Base-by-base conservation (phyloP, 2,888 invertebrate species). In the Caenorhabditis japonica region DNA sequence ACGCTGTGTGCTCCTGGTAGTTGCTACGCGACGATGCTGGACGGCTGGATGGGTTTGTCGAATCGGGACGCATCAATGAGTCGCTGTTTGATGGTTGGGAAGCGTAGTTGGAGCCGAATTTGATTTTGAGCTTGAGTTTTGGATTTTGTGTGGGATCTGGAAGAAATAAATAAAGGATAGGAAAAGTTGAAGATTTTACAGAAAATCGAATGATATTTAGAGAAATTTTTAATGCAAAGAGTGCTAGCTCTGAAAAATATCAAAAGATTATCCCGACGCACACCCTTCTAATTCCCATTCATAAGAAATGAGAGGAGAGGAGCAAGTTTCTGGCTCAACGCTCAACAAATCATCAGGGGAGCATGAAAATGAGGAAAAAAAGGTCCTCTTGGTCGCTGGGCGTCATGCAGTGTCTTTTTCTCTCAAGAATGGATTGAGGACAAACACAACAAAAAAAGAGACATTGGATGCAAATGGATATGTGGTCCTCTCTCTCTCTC, bases 51-150 rank as follows among this genome's bases (percentile, higher is more conserved):
- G 53, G 25, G 15, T 23, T 66, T 1, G 58, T 34, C n/a, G 64
- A 41, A 3, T 64, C 64, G 4, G 71, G 53, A 23, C 64, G 72
- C 60, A 72, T 64, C n/a, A 43, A 34, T 5, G 49, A 27, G 25
- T 23, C 17, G 7, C 19, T 21, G 13, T 12, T 25, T 1, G 15
- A 0, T 0, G 41, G 34, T 7, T 44, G 19, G 1, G 56, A 27
- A 5, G 34, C 30, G 33, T 38, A 46, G 30, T 39, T 36, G 1
- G 46, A 8, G 4, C 43, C 49, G 21, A 73, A 66, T 15, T 73
- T 73, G 43, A 73, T 73, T 33, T 73, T 73, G 12, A 73, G 38
- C 8, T 60, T 60, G 10, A 66, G 56, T 17, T 56, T 66, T 10
- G 59, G 66, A 17, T 33, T 49, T 44, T 39, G 33, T 30, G 52